Base-by-base conservation (phyloP, 2,888 invertebrate genomes). In the Erebia ligea region DNA sequence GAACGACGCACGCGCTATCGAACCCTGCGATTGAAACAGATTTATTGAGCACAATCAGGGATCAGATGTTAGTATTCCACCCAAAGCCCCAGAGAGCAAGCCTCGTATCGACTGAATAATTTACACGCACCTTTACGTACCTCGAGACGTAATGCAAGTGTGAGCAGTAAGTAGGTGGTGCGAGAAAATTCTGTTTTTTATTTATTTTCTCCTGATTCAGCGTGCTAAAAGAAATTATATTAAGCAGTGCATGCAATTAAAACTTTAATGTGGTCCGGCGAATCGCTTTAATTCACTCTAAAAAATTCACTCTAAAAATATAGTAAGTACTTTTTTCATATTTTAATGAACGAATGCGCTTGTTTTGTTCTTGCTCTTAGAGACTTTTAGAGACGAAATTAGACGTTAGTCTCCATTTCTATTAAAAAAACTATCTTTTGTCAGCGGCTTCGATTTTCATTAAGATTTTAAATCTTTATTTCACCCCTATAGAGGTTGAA, bases 61-160 rank as follows among this genome's bases (percentile, higher is more conserved):
- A 90, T 90, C 88, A 90, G 86, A 86, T 88, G 90, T 90, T 89
- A 86, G 89, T 91, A 91, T 92, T 92, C 90, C 84, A 82, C 84
- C 82, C 84, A 84, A 86, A 87, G 84, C 89, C 82, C 86, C 76
- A 69, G 87, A 83, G 88, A 89, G 87, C 84, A 83, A 80, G 84
- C 84, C 82, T 82, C 84, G 86, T 82, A 86, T 82, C 85, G 81
- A 83, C 85, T 91, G 90, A 92, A 92, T 92, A 91, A 92, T 92
- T 92, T 89, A 91, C 87, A 86, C 85, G 82, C 82, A 80, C 81
- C 84, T 84, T 84, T 84, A 83, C 84, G 59, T 70, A 72, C 70
- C 71, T 66, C 40, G 13, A 42, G 64, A 68, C 56, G 54, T 82
- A 82, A 82, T 81, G 80, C 78, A 75, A 75, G 75, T 76, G 68